Evolutionary conservation across 2,113 vertebrate genomes (phyloP).

Genomic region (Carassius carassius): DNA sequence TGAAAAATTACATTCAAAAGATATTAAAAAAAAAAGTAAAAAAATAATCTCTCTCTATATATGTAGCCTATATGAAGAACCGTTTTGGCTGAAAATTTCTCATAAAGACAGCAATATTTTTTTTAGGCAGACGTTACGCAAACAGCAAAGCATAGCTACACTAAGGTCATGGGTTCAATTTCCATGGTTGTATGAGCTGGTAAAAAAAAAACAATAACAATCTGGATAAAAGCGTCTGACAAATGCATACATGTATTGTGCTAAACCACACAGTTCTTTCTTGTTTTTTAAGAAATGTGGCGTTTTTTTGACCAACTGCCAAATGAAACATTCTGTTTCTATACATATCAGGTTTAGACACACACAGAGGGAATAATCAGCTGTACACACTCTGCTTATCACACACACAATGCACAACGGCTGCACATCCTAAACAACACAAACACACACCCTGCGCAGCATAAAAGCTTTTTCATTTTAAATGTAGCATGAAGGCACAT

Average conservation of each 20-base stretch:
- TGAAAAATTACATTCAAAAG: neutral
- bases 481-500: constrained; percentile 17
- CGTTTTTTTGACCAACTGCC: neutral
- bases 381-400: constrained; percentile 19
- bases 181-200: neutral
- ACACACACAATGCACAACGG: constrained; percentile 19
- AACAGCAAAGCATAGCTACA: too few relatives aligned
- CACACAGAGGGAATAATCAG: constrained; percentile 21
- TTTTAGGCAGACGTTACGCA: neutral
- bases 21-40: neutral
- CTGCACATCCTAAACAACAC: constrained; percentile 1
- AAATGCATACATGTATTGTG: neutral
- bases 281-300: neutral
- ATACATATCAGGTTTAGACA: constrained; percentile 17
- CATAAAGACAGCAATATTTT: neutral
- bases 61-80: neutral
- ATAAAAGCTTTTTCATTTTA: constrained; percentile 35
- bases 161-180: neutral
- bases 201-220: neutral
- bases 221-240: neutral
- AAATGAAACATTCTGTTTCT: neutral
- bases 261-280: neutral
- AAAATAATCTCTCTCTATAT: neutral
- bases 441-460: neutral
- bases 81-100: neutral